These are phyloP conservation scores for Chaetorhynchus papuensis DNA, from an alignment of 2,113 vertebrate genomes.

Conservation along the genomic window DNA sequence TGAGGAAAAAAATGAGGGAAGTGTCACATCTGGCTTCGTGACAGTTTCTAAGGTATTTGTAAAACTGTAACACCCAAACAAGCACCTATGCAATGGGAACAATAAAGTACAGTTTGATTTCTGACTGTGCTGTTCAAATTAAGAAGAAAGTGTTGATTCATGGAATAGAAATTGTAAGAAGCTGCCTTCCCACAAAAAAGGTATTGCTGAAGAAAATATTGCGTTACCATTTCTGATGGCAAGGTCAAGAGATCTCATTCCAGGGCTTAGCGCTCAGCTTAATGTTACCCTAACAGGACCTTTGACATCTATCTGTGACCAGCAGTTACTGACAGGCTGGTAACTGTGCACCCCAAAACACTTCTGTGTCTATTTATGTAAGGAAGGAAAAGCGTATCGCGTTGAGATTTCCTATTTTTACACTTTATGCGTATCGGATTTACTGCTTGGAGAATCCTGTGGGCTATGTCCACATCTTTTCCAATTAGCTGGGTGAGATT, in stretches of 20 bases:
- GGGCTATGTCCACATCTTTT: neutral
- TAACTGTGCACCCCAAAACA: neutral
- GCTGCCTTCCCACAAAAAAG: neutral
- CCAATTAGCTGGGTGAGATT: neutral
- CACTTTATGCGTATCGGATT: neutral
- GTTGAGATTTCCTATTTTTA: constrained; percentile 34
- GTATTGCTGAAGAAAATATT: neutral
- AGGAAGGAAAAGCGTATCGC: neutral
- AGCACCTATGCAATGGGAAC: neutral
- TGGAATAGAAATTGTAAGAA: neutral
- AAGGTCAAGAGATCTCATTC: constrained; percentile 9
- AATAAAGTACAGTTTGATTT: neutral
- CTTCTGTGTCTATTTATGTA: neutral
- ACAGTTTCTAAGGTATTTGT: neutral
- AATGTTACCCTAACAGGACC: neutral
- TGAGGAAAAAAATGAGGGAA: neutral
- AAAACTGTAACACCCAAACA: neutral
- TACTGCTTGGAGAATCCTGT: neutral
- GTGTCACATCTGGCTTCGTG: neutral
- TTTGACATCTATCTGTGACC: neutral
- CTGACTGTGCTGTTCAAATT: neutral
- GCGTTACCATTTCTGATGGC: neutral
- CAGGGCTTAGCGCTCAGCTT: neutral
- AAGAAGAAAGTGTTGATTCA: neutral
- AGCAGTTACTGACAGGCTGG: neutral